Percentiles rank a stretch among this genome's conserved stretches.
Conservation (phyloP, 2,113 vertebrate species). For the Oncorhynchus gorbuscha region DNA sequence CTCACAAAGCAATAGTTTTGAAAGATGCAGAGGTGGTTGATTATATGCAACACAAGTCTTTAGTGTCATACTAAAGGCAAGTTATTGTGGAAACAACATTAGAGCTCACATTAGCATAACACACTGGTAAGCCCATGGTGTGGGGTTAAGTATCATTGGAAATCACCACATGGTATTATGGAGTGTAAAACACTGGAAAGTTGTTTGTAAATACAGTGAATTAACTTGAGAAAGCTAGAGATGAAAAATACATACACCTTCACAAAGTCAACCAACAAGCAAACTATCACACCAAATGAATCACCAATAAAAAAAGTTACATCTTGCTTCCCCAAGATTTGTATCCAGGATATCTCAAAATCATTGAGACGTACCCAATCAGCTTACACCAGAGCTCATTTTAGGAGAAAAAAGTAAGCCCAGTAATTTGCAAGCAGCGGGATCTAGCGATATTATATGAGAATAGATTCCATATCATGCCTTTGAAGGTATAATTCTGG, state of each 20-base stretch:
- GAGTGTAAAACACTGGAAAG: too few species aligned
- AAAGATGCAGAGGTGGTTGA: too few species aligned
- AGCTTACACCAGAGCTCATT: neutral
- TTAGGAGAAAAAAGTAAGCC: neutral
- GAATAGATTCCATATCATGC: neutral
- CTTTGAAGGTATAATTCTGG: neutral
- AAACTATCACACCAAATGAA: neutral
- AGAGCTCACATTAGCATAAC: too few species aligned
- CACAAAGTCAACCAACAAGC: neutral
- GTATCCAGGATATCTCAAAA: neutral
- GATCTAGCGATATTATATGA: neutral
- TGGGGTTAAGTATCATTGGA: too few species aligned
- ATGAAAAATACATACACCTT: neutral
- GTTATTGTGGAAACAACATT: too few species aligned
- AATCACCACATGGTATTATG: too few species aligned
- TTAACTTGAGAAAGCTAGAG: too few species aligned
- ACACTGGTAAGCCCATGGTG: too few species aligned
- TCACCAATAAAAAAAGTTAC: neutral
- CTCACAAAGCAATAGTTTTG: too few species aligned
- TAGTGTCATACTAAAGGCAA: too few species aligned
- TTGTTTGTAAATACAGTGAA: too few species aligned
- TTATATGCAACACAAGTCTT: too few species aligned
- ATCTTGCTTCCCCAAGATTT: neutral
- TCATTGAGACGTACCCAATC: neutral
- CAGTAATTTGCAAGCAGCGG: constrained; percentile 1